Percentiles rank a stretch among this genome's conserved stretches.
phyloP scores from a whole-genome alignment of 2,113 vertebrate genomes.

The Edolisoma coerulescens region DNA sequence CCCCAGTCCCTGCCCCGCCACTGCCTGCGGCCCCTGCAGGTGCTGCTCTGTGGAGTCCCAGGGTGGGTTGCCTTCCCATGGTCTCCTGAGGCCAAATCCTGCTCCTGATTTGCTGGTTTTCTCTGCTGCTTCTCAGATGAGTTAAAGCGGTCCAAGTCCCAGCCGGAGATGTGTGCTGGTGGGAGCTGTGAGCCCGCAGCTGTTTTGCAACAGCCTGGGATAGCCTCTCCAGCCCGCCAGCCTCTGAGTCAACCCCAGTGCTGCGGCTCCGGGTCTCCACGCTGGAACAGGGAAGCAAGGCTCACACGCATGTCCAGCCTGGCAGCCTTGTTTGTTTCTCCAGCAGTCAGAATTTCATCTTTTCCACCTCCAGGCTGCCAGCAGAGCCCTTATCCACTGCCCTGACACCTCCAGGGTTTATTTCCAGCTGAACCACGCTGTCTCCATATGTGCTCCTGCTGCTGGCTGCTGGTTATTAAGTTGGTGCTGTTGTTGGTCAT shows the following conservation, averaged over 20 bases:
- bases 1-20: not conserved
- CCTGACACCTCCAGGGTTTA: constrained; percentile 31
- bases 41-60: not conserved
- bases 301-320: constrained; percentile 32
- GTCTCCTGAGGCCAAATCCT: not conserved
- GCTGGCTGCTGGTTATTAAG: not conserved
- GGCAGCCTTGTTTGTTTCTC: not conserved
- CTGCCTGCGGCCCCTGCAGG: not conserved
- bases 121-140: not conserved
- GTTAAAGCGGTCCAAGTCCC: rapidly evolving
- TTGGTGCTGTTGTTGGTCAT: not conserved
- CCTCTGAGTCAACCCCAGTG: not conserved
- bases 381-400: not conserved
- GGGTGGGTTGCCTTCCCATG: rapidly evolving
- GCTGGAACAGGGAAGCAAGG: not conserved
- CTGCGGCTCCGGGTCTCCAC: not conserved
- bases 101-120: not conserved
- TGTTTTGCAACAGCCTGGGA: not conserved
- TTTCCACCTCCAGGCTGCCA: constrained; percentile 30
- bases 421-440: constrained; percentile 6
- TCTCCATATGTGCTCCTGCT: not conserved
- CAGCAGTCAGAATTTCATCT: constrained; percentile 27
- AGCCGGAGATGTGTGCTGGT: not conserved
- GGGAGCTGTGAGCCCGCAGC: not conserved
- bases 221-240: not conserved